Conservation (phyloP, 2,113 vertebrate genomes). For the Pteronura brasiliensis region DNA sequence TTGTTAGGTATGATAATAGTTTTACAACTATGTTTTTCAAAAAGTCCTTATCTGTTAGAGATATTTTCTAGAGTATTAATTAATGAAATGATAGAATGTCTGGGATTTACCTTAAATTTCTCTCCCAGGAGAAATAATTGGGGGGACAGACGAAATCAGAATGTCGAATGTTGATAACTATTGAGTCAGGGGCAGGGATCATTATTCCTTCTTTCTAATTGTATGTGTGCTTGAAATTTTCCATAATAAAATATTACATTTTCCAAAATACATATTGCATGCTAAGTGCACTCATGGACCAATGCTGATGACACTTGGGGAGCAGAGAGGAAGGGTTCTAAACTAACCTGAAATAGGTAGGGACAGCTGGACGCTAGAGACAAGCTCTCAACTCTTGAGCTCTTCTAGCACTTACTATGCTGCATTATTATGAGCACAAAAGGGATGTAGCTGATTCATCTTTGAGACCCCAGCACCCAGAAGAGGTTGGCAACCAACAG, state of each 20-base stretch:
- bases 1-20: background rate
- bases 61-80: background rate
- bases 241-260: background rate
- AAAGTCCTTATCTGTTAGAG: background rate
- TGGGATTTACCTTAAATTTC: conserved; percentile 7
- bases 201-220: background rate
- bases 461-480: background rate
- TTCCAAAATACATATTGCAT: background rate
- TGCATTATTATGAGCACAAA: background rate
- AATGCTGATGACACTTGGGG: background rate
- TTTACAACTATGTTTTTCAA: background rate
- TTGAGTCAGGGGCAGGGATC: background rate
- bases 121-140: background rate
- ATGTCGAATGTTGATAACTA: background rate
- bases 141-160: background rate
- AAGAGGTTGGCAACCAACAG: background rate
- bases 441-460: background rate
- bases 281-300: background rate
- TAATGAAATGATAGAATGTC: background rate
- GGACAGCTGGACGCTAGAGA: background rate
- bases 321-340: background rate
- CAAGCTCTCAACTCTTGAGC: background rate
- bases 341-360: background rate
- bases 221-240: background rate
- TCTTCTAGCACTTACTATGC: background rate